A percentile compares a stretch with the other conserved stretches of the same genome.
These are phyloP conservation scores for Macrosiphum euphorbiae DNA, from an alignment of 2,888 invertebrate species.

Conservation along the genomic window DNA sequence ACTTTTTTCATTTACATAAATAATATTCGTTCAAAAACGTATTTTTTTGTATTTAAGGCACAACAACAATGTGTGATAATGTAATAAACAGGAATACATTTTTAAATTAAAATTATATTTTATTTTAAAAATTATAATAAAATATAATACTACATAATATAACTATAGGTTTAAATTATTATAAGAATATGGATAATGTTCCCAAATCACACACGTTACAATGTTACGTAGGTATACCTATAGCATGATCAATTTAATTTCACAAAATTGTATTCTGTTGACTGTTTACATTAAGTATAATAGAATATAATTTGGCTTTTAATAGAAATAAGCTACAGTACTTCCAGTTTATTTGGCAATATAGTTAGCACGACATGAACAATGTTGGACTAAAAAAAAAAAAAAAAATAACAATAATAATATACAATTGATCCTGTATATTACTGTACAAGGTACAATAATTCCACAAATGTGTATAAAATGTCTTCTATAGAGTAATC, in stretches of 20 bases:
- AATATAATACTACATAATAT: neutral
- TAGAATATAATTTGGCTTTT: conserved; percentile 26
- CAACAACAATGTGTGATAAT: neutral
- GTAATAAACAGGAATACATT: neutral
- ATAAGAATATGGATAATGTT: conserved; percentile 25
- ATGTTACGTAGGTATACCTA: neutral
- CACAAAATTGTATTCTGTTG: conserved; percentile 2
- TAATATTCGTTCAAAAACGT: neutral
- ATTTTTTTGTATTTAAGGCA: neutral
- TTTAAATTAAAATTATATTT: neutral
- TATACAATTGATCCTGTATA: neutral
- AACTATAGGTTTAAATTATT: neutral
- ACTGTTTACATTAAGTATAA: neutral
- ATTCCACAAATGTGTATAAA: neutral
- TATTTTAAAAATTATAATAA: neutral
- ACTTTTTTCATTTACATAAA: neutral
- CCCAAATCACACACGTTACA: neutral
- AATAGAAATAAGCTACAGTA: conserved; percentile 28
- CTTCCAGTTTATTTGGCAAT: neutral
- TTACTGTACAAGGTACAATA: neutral
- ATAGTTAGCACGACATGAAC: neutral
- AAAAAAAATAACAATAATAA: neutral
- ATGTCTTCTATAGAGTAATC: neutral
- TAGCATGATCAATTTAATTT: conserved; percentile 7
- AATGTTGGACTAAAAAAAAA: neutral